Percentiles rank a stretch among this genome's conserved stretches.
Evolutionary conservation across 2,113 vertebrate species (phyloP).

Genomic region (Vulpes lagopus): DNA sequence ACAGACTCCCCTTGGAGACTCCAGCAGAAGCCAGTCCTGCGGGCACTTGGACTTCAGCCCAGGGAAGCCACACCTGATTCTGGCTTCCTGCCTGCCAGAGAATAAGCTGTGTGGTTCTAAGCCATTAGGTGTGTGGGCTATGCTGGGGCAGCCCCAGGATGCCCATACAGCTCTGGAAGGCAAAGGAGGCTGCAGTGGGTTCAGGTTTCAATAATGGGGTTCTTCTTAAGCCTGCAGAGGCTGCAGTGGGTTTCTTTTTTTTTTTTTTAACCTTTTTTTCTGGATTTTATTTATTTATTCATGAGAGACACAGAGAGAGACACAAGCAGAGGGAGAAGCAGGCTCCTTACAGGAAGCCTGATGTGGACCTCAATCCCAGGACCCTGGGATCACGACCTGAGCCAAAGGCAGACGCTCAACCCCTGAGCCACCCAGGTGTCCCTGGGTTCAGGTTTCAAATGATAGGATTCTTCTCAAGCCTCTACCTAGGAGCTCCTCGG

Average conservation of each 20-base stretch:
- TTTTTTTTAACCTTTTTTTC: too few species aligned
- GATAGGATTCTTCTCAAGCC: neutral
- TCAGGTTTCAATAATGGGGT: neutral
- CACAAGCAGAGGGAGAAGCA: too few species aligned
- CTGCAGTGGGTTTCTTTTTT: too few species aligned
- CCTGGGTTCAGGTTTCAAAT: neutral
- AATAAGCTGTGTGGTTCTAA: neutral
- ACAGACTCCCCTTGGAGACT: neutral
- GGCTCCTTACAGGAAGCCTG: too few species aligned
- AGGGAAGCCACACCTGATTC: accelerated
- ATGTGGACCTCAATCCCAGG: too few species aligned
- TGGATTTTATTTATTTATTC: too few species aligned
- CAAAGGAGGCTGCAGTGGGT: neutral
- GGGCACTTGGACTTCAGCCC: neutral
- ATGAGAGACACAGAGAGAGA: too few species aligned
- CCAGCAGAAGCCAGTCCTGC: neutral
- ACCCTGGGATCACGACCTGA: too few species aligned
- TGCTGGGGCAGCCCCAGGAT: neutral
- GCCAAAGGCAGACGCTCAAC: too few species aligned
- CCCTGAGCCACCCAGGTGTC: too few species aligned
- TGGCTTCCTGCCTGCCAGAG: neutral
- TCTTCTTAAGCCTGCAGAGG: neutral
- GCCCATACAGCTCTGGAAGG: neutral
- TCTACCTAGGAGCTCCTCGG: accelerated
- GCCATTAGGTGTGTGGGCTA: neutral